phyloP scores from a whole-genome alignment of 1,140 invertebrate species.

The Ruditapes philippinarum region DNA sequence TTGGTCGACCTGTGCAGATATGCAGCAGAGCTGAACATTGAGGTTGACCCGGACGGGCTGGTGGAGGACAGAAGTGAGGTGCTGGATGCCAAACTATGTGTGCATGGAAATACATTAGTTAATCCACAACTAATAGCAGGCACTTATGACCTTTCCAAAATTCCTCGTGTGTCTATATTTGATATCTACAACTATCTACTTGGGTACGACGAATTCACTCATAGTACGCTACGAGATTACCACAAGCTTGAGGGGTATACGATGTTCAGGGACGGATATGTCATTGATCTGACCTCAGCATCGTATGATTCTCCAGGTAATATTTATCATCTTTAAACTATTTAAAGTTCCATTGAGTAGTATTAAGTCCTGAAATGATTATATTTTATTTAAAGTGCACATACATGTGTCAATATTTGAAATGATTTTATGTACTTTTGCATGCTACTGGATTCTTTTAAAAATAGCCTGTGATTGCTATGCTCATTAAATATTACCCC shows the following conservation, averaged over 20 bases:
- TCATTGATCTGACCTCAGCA: constrained; percentile 18
- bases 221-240: constrained; percentile 28
- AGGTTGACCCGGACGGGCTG: constrained; percentile 47
- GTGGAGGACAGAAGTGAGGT: constrained; percentile 36
- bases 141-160: background rate
- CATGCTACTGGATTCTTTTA: too few relatives aligned
- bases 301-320: background rate
- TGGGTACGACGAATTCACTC: constrained; percentile 11
- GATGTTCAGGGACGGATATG: constrained; percentile 53
- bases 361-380: too few relatives aligned
- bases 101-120: background rate
- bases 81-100: background rate
- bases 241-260: constrained; percentile 51
- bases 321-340: background rate
- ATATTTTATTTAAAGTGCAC: too few relatives aligned
- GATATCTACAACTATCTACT: constrained; percentile 50
- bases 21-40: constrained; percentile 1
- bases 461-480: too few relatives aligned
- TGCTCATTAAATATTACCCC: too few relatives aligned
- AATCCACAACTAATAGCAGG: background rate
- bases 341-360: background rate
- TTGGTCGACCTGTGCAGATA: constrained; percentile 28
- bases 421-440: too few relatives aligned
- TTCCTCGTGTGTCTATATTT: constrained; percentile 50
- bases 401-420: background rate